Conservation (phyloP, 2,888 invertebrate species). For the Minunthozetes semirufus region DNA sequence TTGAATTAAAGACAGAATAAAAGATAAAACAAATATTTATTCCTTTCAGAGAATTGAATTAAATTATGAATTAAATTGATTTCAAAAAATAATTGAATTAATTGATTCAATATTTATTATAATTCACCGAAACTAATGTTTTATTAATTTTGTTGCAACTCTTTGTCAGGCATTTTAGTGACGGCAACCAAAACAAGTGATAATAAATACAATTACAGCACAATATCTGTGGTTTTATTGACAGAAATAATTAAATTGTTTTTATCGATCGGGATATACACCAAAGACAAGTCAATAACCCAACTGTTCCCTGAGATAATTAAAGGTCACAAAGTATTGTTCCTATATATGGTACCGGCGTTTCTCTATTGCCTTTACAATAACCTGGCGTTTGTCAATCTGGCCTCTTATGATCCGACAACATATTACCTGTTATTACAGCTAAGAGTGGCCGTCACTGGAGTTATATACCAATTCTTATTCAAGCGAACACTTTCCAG, state of each 20-base stretch:
- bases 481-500: slow-evolving; percentile 72
- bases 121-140: neutral
- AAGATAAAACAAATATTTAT: too few relatives aligned
- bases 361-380: slow-evolving; percentile 88
- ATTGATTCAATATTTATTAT: neutral
- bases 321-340: slow-evolving; percentile 53
- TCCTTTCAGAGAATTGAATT: too few relatives aligned
- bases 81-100: neutral
- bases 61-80: too few relatives aligned
- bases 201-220: slow-evolving; percentile 77
- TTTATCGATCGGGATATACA: slow-evolving; percentile 61
- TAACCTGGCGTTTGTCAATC: slow-evolving; percentile 82
- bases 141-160: neutral
- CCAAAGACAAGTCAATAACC: slow-evolving; percentile 47
- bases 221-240: slow-evolving; percentile 70
- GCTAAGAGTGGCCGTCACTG: slow-evolving; percentile 84
- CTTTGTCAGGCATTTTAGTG: slow-evolving; percentile 69
- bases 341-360: slow-evolving; percentile 81
- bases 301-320: slow-evolving; percentile 19
- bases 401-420: slow-evolving; percentile 85
- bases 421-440: slow-evolving; percentile 85
- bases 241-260: slow-evolving; percentile 79
- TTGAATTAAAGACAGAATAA: too few relatives aligned
- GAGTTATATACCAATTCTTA: slow-evolving; percentile 80
- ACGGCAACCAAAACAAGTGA: slow-evolving; percentile 77